Percentiles rank a stretch among this genome's conserved stretches.
These are phyloP conservation scores for Ammodramus savannarum DNA, from an alignment of 2,113 vertebrate species.

Conservation along the genomic window DNA sequence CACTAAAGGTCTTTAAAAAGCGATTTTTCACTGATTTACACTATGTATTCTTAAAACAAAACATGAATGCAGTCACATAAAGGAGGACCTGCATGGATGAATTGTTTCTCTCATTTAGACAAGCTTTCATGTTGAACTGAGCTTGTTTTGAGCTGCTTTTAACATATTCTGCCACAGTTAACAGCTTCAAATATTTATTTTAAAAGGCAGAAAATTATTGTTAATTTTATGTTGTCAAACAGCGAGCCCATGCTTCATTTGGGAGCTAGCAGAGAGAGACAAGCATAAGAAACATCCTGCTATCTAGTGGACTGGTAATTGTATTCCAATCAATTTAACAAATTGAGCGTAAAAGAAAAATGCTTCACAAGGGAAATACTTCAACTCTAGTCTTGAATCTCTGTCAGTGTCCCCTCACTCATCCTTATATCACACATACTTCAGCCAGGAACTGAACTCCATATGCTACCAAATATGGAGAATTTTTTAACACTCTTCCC, in stretches of 20 bases:
- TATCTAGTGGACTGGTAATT: conserved; percentile 43
- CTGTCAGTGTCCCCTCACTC: background rate
- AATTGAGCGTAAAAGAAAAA: conserved; percentile 32
- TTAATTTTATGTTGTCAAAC: conserved; percentile 40
- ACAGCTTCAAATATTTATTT: conserved; percentile 46
- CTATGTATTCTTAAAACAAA: conserved; percentile 1
- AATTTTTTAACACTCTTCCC: background rate
- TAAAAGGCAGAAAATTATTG: conserved; percentile 46
- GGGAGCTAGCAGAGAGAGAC: conserved; percentile 23
- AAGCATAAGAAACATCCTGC: conserved; percentile 25
- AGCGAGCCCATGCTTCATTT: conserved; percentile 20
- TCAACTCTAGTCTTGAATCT: background rate
- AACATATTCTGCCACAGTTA: conserved; percentile 5
- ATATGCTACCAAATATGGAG: background rate
- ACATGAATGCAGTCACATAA: background rate
- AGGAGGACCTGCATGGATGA: background rate
- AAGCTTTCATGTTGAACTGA: background rate
- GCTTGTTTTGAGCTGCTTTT: conserved; percentile 2
- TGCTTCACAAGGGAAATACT: conserved; percentile 22
- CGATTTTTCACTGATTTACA: background rate
- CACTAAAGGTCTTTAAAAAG: background rate
- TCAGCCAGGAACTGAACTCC: background rate
- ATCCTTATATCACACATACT: background rate
- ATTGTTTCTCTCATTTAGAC: background rate
- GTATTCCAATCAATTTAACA: conserved; percentile 45